A percentile compares a stretch with the other conserved stretches of the same genome.
Evolutionary conservation across 2,797 vertebrate genomes (phyloP).

Genomic region (Takifugu ocellatus): DNA sequence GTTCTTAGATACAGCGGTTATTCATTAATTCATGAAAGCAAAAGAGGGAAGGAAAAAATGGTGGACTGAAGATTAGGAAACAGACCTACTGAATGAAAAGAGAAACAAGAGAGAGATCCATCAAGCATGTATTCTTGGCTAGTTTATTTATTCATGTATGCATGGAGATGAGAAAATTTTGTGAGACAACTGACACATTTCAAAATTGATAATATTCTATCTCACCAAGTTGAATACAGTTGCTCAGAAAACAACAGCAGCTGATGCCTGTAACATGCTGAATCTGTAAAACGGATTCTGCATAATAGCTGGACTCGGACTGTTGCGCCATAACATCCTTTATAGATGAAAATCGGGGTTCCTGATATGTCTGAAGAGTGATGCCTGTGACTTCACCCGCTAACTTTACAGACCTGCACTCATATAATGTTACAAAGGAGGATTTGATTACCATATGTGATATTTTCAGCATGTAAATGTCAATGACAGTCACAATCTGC

Average conservation of each 20-base stretch:
- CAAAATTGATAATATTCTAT: slow-evolving; percentile 36
- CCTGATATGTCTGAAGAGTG: not conserved
- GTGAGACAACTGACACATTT: slow-evolving; percentile 66
- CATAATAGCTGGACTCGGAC: not conserved
- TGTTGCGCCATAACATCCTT: slow-evolving; percentile 10
- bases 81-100: slow-evolving; percentile 49
- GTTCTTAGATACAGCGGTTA: slow-evolving; percentile 60
- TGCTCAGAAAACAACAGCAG: slow-evolving; percentile 17
- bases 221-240: slow-evolving; percentile 44
- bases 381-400: slow-evolving; percentile 11
- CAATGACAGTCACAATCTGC: slow-evolving; percentile 37
- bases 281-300: not conserved
- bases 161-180: slow-evolving; percentile 57
- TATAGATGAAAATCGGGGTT: slow-evolving; percentile 10
- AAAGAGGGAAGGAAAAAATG: slow-evolving; percentile 53
- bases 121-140: slow-evolving; percentile 49
- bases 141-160: slow-evolving; percentile 74
- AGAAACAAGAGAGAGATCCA: slow-evolving; percentile 33
- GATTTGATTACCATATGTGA: slow-evolving; percentile 39
- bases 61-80: slow-evolving; percentile 51
- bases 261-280: slow-evolving; percentile 36
- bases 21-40: slow-evolving; percentile 76
- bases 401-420: slow-evolving; percentile 23
- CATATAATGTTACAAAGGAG: slow-evolving; percentile 12
- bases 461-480: slow-evolving; percentile 11